Conservation (phyloP, 2,797 vertebrate species). For the Gymnopithys bicolor region DNA sequence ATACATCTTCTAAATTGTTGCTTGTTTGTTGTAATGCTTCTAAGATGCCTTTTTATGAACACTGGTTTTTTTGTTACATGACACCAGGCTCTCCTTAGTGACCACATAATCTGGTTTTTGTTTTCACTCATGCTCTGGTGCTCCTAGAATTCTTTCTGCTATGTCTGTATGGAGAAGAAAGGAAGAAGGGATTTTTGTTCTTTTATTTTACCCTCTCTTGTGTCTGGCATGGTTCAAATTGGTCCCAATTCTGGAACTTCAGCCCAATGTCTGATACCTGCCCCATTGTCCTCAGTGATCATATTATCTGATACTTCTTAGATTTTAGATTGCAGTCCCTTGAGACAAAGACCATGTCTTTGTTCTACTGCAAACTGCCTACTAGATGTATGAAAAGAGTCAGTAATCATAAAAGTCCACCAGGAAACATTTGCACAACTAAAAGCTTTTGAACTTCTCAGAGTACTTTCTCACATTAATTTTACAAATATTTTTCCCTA, state of each 20-base stretch:
- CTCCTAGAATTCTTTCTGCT: neutral
- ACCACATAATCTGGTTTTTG: neutral
- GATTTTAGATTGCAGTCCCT: neutral
- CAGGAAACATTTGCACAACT: neutral
- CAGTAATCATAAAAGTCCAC: neutral
- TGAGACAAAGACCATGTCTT: neutral
- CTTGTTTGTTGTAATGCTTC: neutral
- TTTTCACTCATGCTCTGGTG: neutral
- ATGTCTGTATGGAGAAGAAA: neutral
- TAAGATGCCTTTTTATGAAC: neutral
- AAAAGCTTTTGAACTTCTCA: neutral
- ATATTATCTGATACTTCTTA: neutral
- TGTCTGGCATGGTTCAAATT: neutral
- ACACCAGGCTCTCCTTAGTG: neutral
- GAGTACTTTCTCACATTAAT: neutral
- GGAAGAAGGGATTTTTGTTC: neutral
- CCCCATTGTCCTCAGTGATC: neutral
- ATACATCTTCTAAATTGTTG: neutral
- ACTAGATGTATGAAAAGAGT: neutral
- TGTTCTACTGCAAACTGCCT: neutral
- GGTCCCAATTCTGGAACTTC: neutral
- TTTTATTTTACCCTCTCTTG: neutral
- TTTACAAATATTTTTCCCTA: neutral
- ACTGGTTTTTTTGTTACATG: rapidly evolving
- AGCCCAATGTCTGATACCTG: neutral